These are phyloP conservation scores for Xerus inauris DNA, from an alignment of 2,113 vertebrate species.

Conservation along the genomic window DNA sequence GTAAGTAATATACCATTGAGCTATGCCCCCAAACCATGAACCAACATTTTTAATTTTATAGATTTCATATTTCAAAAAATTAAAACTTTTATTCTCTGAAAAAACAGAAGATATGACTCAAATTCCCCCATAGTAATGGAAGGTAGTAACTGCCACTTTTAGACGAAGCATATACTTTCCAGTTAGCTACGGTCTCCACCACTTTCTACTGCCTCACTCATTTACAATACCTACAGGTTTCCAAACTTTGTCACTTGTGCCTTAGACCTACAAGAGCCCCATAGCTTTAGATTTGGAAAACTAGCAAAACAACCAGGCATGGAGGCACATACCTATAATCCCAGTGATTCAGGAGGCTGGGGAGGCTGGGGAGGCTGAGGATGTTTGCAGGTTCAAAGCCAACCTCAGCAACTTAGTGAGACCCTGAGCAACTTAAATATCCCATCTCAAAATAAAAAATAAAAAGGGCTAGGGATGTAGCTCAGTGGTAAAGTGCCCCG, in stretches of 20 bases:
- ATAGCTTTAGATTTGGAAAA: conserved; percentile 43
- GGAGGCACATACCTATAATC: too few relatives aligned
- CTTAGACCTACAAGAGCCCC: background rate
- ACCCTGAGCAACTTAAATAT: too few relatives aligned
- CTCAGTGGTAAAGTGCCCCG: too few relatives aligned
- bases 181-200: background rate
- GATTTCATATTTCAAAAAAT: conserved; percentile 21
- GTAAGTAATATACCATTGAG: background rate
- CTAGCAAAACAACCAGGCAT: background rate
- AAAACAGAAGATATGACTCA: background rate
- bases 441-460: too few relatives aligned
- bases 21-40: background rate
- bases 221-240: background rate
- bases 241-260: background rate
- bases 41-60: conserved; percentile 47
- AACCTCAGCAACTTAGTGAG: too few relatives aligned
- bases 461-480: too few relatives aligned
- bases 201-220: background rate
- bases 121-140: background rate
- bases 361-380: too few relatives aligned
- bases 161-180: background rate
- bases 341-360: too few relatives aligned
- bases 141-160: background rate
- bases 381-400: too few relatives aligned
- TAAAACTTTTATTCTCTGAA: conserved; percentile 2